phyloP scores from a whole-genome alignment of 2,888 invertebrate genomes.

The Odontocolon sp. region DNA sequence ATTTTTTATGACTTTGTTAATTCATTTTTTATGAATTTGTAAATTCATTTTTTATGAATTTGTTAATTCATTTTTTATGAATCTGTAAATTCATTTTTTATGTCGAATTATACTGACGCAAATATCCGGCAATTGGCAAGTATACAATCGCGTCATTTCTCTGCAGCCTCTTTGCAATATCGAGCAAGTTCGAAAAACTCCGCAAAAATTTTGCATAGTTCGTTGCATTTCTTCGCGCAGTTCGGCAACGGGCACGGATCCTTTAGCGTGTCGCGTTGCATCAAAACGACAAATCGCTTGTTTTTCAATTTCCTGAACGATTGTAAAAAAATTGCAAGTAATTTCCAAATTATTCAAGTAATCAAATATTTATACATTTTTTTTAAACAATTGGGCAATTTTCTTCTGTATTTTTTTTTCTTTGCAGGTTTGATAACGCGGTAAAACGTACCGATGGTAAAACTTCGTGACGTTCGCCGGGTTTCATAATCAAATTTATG shows the following conservation, averaged over 20 bases:
- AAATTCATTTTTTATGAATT: too few relatives aligned
- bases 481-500: conserved; percentile 90
- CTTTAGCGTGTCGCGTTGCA: conserved; percentile 71
- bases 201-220: conserved; percentile 87
- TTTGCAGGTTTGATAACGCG: too few relatives aligned
- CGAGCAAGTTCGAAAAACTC: conserved; percentile 86
- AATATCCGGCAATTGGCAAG: conserved; percentile 73
- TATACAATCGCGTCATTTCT: conserved; percentile 82
- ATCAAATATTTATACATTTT: too few relatives aligned
- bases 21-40: too few relatives aligned
- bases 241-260: conserved; percentile 83
- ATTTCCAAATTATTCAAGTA: too few relatives aligned
- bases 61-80: too few relatives aligned
- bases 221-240: conserved; percentile 86
- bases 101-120: conserved; percentile 64
- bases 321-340: neutral
- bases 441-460: conserved; percentile 88
- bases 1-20: too few relatives aligned
- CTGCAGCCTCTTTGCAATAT: conserved; percentile 84
- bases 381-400: too few relatives aligned
- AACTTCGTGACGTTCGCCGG: conserved; percentile 90
- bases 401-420: too few relatives aligned
- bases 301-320: conserved; percentile 67
- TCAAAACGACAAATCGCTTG: conserved; percentile 73
- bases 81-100: neutral